Percentiles rank a stretch among this genome's conserved stretches.
These are phyloP conservation scores for Clarias macrocephalus DNA, from an alignment of 2,113 vertebrate species.

Conservation along the genomic window DNA sequence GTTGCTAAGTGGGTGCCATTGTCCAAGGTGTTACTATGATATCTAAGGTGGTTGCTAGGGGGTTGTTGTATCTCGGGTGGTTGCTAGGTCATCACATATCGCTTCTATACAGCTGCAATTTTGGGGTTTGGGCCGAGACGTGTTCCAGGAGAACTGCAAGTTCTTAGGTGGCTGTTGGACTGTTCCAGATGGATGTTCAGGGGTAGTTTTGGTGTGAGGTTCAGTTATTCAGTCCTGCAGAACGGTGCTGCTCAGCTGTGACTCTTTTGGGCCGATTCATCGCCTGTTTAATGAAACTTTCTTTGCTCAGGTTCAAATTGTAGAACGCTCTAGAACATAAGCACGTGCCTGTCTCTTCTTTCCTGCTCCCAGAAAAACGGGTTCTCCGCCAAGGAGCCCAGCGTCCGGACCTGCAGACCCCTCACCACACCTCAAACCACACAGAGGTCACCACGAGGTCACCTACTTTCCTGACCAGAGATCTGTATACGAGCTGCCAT, in stretches of 20 bases:
- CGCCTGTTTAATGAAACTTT: no score
- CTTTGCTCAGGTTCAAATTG: not conserved
- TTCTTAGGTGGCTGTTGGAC: not conserved
- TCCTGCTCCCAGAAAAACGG: constrained; percentile 56
- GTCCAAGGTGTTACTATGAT: not conserved
- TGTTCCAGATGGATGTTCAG: not conserved
- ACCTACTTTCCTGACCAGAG: constrained; percentile 85
- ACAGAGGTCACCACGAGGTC: constrained; percentile 83
- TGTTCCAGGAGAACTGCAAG: not conserved
- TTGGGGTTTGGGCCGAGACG: no score
- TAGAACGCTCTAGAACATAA: not conserved
- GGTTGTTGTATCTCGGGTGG: not conserved
- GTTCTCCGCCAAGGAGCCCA: constrained; percentile 82
- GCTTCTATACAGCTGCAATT: not conserved
- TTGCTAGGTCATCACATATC: not conserved
- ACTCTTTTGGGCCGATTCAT: no score
- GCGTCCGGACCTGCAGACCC: constrained; percentile 77
- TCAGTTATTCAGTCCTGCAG: not conserved
- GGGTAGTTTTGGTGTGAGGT: not conserved
- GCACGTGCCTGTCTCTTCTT: not conserved
- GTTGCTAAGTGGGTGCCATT: not conserved
- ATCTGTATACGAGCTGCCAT: constrained; percentile 79
- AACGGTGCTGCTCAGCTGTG: no score
- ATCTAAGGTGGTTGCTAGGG: not conserved
- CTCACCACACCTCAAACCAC: constrained; percentile 77